Evolutionary conservation across 2,888 invertebrate species (phyloP), one percentile per base, ranked within the genome.

Genomic region (Dinocampus coccinellae): DNA sequence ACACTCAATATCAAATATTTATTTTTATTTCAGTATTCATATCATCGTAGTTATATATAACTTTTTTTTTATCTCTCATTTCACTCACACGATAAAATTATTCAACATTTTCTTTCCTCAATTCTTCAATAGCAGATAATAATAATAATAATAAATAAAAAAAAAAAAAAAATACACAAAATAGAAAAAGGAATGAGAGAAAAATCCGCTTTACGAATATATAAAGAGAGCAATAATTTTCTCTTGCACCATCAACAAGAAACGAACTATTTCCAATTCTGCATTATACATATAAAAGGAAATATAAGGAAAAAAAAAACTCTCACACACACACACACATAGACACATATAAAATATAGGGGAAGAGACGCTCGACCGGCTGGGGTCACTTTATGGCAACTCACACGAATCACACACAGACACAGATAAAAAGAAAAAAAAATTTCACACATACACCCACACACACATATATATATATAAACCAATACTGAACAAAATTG

Each of bases 171-270:
- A 29, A 47, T 4, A 20, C 4, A 20, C 0, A 16, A 47, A 47
- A 20, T 16, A n/a, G 16, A 16, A 47, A 16, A 47, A 6, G 7
- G 16, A 47, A 20, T 2, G 7, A 20, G 1, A 16, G 16, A 47
- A 85, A 84, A 78, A 81, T 78, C 77, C 75, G 75, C 74, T 69
- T 76, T 78, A 83, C 83, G 85, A 84, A 86, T 85, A 78, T 85
- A 84, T 84, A 85, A 86, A 83, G 78, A 82, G 83, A 84, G 85
- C 83, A 84, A 86, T 86, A 86, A 86, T 86, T 86, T 84, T 81
- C 78, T 80, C 77, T 77, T 71, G 70, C 60, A 68, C 53, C 60
- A 20, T 58, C 33, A 26, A 58, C 52, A 58, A 73, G 62, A 33
- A 39, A 63, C 68, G 65, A 62, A 55, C 47, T 60, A 68, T 55